Percentiles rank a stretch among this genome's conserved stretches.
Conservation (phyloP, 2,797 vertebrate species). For the Neostethus bicornis region DNA sequence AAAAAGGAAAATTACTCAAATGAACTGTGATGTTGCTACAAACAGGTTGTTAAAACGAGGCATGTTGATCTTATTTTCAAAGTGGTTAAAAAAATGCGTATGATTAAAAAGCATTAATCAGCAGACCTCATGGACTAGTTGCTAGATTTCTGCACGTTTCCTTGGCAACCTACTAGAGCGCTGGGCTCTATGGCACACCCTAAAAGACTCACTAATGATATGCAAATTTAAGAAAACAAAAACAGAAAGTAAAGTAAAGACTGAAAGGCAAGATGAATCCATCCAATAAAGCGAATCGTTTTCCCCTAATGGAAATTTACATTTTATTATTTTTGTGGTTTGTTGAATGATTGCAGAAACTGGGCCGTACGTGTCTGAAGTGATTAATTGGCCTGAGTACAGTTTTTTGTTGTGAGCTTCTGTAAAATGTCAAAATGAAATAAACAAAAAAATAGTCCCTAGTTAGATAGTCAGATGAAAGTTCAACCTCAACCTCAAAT, state of each 20-base stretch:
- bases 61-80: background rate
- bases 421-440: constrained; percentile 30
- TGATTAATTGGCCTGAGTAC: constrained; percentile 47
- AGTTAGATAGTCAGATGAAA: constrained; percentile 13
- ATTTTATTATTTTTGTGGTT: constrained; percentile 5
- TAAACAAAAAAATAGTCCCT: constrained; percentile 37
- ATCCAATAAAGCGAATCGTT: constrained; percentile 8
- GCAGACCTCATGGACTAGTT: constrained; percentile 29
- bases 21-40: constrained; percentile 11
- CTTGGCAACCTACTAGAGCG: constrained; percentile 53
- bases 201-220: constrained; percentile 45
- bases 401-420: constrained; percentile 26
- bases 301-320: background rate
- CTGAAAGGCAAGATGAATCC: constrained; percentile 15
- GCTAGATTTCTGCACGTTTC: constrained; percentile 55
- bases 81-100: constrained; percentile 9
- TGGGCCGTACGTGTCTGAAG: constrained; percentile 24
- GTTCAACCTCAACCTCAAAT: too few relatives aligned
- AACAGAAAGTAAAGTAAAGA: constrained; percentile 15
- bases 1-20: constrained; percentile 9
- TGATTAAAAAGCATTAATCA: constrained; percentile 30
- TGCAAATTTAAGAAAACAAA: constrained; percentile 53
- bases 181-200: constrained; percentile 41
- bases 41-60: constrained; percentile 4
- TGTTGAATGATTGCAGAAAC: constrained; percentile 29